A percentile compares a stretch with the other conserved stretches of the same genome.
Conservation (phyloP, 2,888 invertebrate species). For the Xylota segnis region DNA sequence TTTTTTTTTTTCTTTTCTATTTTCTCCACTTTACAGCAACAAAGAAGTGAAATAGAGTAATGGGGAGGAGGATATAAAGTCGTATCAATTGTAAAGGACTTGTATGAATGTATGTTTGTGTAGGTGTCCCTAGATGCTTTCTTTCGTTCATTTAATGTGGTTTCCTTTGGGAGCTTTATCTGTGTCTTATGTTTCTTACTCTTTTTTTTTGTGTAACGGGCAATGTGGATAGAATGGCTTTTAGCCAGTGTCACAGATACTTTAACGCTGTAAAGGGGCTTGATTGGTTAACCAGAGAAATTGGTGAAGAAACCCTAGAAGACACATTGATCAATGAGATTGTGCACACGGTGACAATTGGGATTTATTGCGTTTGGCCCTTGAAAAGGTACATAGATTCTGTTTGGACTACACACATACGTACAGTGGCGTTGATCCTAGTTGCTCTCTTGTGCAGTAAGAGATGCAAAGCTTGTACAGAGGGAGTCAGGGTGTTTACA, state of each 20-base stretch:
- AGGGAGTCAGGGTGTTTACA: too few species aligned
- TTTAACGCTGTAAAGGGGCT: conserved; percentile 2
- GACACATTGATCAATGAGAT: conserved; percentile 1
- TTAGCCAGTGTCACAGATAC: conserved; percentile 18
- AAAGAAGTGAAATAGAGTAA: background rate
- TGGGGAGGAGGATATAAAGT: conserved; percentile 26
- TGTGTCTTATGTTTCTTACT: background rate
- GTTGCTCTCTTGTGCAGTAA: too few species aligned
- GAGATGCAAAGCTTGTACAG: too few species aligned
- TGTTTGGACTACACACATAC: background rate
- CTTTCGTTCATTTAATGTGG: background rate
- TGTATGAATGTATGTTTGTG: background rate
- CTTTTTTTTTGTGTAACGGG: background rate
- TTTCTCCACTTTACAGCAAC: background rate
- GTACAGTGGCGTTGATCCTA: background rate
- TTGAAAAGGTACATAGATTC: background rate
- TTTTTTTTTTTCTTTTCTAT: background rate
- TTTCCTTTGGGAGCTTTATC: background rate
- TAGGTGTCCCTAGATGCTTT: conserved; percentile 1
- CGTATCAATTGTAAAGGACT: conserved; percentile 24
- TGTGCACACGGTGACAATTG: background rate
- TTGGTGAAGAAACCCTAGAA: background rate
- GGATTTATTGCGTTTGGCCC: background rate
- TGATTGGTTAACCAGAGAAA: conserved; percentile 2
- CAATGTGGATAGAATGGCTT: conserved; percentile 11